Conservation (phyloP, 2,113 vertebrate genomes). For the western clawed frog (Xenopus tropicalis) region DNA sequence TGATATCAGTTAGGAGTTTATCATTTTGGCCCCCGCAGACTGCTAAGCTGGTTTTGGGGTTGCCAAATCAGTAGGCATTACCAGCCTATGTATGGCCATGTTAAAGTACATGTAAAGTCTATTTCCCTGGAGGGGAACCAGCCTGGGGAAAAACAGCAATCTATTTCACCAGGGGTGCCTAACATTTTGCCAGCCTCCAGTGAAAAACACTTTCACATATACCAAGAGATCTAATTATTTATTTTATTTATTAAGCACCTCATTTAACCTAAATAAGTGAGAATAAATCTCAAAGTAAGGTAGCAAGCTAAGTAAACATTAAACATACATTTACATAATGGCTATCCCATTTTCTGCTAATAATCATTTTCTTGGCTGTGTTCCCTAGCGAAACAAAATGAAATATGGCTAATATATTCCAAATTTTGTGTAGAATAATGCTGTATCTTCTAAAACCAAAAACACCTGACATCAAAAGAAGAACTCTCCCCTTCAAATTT, state of each 20-base stretch:
- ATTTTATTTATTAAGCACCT: not conserved
- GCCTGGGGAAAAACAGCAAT: no score
- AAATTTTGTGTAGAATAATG: conserved; percentile 48
- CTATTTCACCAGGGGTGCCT: no score
- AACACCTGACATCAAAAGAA: conserved; percentile 61
- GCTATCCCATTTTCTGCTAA: conserved; percentile 33
- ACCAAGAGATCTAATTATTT: no score
- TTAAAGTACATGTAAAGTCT: no score
- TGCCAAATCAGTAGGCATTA: no score
- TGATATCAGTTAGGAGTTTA: no score
- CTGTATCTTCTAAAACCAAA: conserved; percentile 53
- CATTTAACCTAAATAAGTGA: conserved; percentile 9
- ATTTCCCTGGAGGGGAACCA: no score
- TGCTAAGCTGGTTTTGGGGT: no score
- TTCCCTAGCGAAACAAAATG: conserved; percentile 48
- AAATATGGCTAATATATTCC: conserved; percentile 52
- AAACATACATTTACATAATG: conserved; percentile 42
- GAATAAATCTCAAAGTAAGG: conserved; percentile 28
- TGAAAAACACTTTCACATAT: no score
- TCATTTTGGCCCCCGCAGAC: no score
- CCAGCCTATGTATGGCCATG: no score
- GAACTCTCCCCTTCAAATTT: conserved; percentile 48
- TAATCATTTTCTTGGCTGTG: conserved; percentile 20
- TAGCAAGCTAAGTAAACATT: conserved; percentile 32
- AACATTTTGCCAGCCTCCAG: no score